phyloP scores from a whole-genome alignment of 1,140 invertebrate species.

The Calosoma granatense region DNA sequence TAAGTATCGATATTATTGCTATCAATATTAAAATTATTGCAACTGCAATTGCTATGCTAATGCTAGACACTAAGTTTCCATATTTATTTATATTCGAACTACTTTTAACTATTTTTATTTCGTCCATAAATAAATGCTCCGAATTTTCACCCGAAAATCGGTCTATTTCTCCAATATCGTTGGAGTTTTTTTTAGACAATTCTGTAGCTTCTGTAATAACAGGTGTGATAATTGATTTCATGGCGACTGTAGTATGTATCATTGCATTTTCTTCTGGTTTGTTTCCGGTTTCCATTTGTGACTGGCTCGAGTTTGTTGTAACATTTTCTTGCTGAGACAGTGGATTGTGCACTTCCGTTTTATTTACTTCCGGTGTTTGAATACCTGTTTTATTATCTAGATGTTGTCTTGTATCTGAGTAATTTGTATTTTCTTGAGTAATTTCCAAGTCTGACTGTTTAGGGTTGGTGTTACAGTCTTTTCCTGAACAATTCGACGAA shows the following conservation, averaged over 20 bases:
- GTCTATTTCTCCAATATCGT: background rate
- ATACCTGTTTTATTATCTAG: background rate
- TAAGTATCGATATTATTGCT: background rate
- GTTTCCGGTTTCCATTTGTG: background rate
- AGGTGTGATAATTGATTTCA: no score
- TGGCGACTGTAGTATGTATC: no score
- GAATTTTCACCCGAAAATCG: background rate
- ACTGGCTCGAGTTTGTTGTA: background rate
- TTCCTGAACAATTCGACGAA: no score
- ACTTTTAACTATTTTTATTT: background rate
- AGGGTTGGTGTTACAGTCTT: no score
- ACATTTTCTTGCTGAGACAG: background rate
- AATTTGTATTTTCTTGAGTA: no score
- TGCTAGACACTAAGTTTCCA: background rate
- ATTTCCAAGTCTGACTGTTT: no score
- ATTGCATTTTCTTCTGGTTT: background rate
- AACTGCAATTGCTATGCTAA: background rate
- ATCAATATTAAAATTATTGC: background rate
- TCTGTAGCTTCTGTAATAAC: background rate
- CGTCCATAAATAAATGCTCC: background rate
- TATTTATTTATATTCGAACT: background rate
- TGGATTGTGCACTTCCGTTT: background rate
- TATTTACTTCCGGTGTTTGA: background rate
- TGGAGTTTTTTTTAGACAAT: constrained; percentile 1
- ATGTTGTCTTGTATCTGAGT: background rate